Percentiles rank a stretch among this genome's conserved stretches.
These are phyloP conservation scores for Podocnemis expansa DNA, from an alignment of 2,113 vertebrate species.

Conservation along the genomic window DNA sequence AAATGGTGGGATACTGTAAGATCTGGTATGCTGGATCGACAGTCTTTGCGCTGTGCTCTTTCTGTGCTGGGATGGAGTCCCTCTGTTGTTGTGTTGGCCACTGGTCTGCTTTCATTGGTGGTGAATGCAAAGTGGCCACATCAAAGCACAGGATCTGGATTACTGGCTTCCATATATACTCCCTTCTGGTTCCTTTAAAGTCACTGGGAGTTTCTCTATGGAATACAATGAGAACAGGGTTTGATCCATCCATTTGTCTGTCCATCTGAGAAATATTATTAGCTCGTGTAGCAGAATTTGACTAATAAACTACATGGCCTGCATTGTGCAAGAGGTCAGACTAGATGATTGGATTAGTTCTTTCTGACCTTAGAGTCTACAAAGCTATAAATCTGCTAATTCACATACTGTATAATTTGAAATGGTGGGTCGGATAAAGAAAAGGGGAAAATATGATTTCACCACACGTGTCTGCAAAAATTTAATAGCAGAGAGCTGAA, in stretches of 20 bases:
- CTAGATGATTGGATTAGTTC: too few relatives aligned
- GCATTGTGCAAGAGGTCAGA: too few relatives aligned
- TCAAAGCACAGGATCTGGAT: background rate
- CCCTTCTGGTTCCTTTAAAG: background rate
- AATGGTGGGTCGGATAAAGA: background rate
- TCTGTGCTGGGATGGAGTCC: background rate
- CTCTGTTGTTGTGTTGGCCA: background rate
- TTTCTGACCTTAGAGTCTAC: background rate
- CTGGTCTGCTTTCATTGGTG: background rate
- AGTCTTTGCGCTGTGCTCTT: background rate
- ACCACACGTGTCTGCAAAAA: background rate
- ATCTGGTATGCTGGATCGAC: background rate
- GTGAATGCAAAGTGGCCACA: background rate
- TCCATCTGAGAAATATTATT: background rate
- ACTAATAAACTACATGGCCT: background rate
- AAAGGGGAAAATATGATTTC: fast-evolving
- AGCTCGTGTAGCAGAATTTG: background rate
- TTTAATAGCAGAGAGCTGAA: background rate
- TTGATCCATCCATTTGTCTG: background rate
- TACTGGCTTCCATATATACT: background rate
- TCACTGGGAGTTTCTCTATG: background rate
- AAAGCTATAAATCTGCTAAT: background rate
- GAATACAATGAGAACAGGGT: background rate
- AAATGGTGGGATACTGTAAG: background rate
- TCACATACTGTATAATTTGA: background rate